Base-by-base conservation (phyloP, 1,140 invertebrate genomes). In the Trichomalopsis sarcophagae region DNA sequence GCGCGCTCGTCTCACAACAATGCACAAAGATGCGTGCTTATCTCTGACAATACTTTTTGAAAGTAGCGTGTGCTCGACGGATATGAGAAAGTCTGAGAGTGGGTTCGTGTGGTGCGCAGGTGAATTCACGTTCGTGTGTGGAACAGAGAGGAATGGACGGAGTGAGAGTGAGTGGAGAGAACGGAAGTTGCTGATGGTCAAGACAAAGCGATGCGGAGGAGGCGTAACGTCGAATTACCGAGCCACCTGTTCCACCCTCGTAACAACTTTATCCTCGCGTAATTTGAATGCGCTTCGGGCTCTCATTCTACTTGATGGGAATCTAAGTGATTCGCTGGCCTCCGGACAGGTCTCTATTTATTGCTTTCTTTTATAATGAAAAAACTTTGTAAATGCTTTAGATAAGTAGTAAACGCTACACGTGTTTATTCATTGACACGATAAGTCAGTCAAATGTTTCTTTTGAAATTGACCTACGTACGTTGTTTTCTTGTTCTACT, bases 181-280 rank as follows among this genome's bases (percentile, higher is more conserved):
- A 87, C 88, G 89, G 88, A 89, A 88, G 88, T 89, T 87, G 83
- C 87, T 85, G 81, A 81, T 87, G 81, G 87, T 86, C 74, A 47
- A 27, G 36, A 77, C 55, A 81, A 10, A 47, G 55, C 69, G 50
- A 85, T 75, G 30, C 2, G 80, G 33, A 73, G 78, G 73, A 85
- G 80, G 77, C 81, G 81, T 84, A 73, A 89, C 87, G 86, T 84
- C 86, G 86, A 88, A 89, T 90, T 90, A 89, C 85, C 36, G 82
- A 84, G 86, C 87, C 89, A 90, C 88, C 89, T 89, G 89, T 87
- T 89, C 87, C 62, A 73, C 40, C 40, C 85, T 86, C 86, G 84
- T 81, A 88, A 89, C 87, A 88, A 90, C 89, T 90, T 89, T 85
- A 89, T 89, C 87, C 87, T 88, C 87, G 76, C 87, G 50, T 75